Conservation (phyloP, 2,113 vertebrate genomes). For the Pampusana beccarii region DNA sequence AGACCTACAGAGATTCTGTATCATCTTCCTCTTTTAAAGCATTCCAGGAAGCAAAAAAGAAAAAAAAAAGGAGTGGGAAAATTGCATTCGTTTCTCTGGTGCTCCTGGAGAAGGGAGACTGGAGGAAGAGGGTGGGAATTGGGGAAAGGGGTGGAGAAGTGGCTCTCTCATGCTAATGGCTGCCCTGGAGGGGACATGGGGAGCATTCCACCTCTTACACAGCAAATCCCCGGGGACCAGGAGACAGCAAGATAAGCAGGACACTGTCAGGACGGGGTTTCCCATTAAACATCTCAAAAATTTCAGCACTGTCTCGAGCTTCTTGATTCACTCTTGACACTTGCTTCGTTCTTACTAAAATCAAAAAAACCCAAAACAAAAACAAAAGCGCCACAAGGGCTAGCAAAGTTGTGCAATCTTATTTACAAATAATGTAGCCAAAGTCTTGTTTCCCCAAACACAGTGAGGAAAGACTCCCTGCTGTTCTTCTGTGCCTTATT, state of each 20-base stretch:
- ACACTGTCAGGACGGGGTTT: neutral
- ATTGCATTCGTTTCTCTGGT: neutral
- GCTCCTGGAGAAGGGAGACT: neutral
- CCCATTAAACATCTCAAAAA: neutral
- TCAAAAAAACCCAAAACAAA: neutral
- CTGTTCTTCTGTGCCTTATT: neutral
- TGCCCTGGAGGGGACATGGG: neutral
- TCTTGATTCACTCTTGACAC: neutral
- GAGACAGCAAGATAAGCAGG: neutral
- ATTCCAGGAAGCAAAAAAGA: neutral
- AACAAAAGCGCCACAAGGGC: neutral
- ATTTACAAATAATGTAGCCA: conserved; percentile 24
- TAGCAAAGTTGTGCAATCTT: conserved; percentile 5
- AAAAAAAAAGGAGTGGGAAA: neutral
- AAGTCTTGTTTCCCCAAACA: neutral
- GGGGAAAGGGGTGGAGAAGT: neutral
- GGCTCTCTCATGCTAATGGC: neutral
- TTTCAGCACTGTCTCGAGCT: neutral
- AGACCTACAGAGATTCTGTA: neutral
- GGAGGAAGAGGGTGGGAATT: neutral
- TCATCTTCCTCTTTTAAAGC: neutral
- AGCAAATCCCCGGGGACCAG: neutral
- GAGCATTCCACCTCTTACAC: neutral
- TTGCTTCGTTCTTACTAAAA: conserved; percentile 6
- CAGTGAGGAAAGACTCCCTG: neutral